phyloP scores from a whole-genome alignment of 2,888 invertebrate genomes.

The Mimachlamys varia region DNA sequence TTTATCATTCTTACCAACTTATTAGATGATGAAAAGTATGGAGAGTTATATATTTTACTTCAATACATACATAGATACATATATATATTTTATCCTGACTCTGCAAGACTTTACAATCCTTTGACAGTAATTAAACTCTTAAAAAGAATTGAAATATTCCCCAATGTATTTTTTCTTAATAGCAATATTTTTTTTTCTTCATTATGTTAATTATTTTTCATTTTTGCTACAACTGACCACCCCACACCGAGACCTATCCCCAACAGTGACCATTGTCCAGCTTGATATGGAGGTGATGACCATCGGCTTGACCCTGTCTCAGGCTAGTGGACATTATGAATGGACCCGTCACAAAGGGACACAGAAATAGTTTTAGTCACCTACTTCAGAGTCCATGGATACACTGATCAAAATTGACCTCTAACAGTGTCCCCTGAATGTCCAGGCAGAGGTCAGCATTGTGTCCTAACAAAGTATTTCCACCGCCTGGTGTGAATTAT shows the following conservation, averaged over 20 bases:
- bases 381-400: constrained; percentile 31
- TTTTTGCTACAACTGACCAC: background rate
- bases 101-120: no score
- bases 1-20: no score
- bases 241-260: background rate
- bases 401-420: background rate
- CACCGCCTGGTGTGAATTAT: constrained; percentile 14
- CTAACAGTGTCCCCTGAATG: background rate
- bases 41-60: no score
- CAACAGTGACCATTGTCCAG: background rate
- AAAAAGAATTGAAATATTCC: no score
- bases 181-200: no score
- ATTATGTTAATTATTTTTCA: no score
- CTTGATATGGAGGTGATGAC: background rate
- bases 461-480: constrained; percentile 9
- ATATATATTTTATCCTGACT: no score
- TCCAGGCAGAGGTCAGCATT: constrained; percentile 24
- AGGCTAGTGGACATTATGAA: constrained; percentile 20
- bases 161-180: no score
- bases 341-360: constrained; percentile 16
- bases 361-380: constrained; percentile 29
- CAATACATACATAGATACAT: no score
- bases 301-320: constrained; percentile 27
- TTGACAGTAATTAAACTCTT: no score
- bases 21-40: no score